phyloP scores from a whole-genome alignment of 2,888 invertebrate genomes.

The Trachelus stipa region DNA sequence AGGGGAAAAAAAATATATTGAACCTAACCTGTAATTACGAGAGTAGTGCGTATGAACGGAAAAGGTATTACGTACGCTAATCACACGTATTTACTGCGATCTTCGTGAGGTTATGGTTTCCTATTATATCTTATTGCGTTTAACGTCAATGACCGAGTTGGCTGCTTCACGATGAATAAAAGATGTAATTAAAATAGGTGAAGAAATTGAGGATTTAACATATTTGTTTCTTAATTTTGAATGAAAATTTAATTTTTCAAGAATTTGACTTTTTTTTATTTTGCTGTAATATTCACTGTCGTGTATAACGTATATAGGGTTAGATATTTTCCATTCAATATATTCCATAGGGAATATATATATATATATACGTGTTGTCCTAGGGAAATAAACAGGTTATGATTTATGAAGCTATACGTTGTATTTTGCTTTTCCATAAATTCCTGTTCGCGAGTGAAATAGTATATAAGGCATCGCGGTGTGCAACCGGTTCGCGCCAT shows the following conservation, averaged over 20 bases:
- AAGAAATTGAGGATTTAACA: background rate
- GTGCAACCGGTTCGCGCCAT: conserved; percentile 3
- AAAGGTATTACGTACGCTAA: background rate
- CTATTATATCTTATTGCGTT: background rate
- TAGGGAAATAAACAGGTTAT: conserved; percentile 15
- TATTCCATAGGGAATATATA: background rate
- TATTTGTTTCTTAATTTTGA: background rate
- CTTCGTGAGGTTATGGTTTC: background rate
- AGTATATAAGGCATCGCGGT: background rate
- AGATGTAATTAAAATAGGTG: background rate
- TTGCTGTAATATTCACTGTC: background rate
- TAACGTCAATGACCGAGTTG: background rate
- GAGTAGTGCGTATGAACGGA: background rate
- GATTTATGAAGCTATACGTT: conserved; percentile 14
- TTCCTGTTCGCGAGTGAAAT: background rate
- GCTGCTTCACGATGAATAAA: background rate
- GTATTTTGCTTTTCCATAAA: conserved; percentile 12
- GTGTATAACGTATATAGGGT: background rate
- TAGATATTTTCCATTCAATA: background rate
- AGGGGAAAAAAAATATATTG: background rate
- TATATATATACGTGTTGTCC: background rate
- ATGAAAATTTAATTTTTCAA: background rate
- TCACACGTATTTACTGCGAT: background rate
- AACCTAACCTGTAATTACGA: background rate
- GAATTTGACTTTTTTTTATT: background rate